Evolutionary conservation across 2,797 vertebrate species (phyloP), one percentile per base, ranked within the genome.

Genomic region (Poecilia velifera): DNA sequence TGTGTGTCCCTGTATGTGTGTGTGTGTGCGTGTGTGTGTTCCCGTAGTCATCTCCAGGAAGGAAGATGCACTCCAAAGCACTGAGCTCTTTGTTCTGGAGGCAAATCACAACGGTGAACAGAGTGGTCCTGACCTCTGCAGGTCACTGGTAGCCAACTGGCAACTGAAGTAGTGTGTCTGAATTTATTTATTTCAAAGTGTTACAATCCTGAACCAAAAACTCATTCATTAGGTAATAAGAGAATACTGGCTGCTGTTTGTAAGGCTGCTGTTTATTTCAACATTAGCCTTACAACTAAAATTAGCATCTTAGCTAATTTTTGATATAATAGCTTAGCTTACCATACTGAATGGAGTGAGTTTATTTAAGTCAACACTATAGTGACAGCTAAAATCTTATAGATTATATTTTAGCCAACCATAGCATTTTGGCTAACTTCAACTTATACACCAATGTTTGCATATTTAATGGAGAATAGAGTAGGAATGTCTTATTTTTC

Each of bases 1-100:
- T 25, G 64, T 68, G 62, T 66, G 62, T 66, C 13, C 72, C 68
- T 46, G 81, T 68, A 64, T 74, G 76, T 73, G 83, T 79, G 64
- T 66, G 72, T 45, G 83, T 72, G 75, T 77, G 83, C 77, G 59
- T 74, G 74, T 46, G 81, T 12, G 74, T 72, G 82, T 76, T 82
- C 22, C 45, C 79, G 81, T 72, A 84, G 83, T 86, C 73, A 18
- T 75, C 74, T 82, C 80, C 13, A 72, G 68, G 83, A 89, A 43
- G 36, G 78, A 82, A 89, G 89, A 76, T 62, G 80, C 85, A 88
- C 86, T 83, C 87, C 82, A 86, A 78, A 55, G 83, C 81, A 31
- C 88, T 57, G 86, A 82, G 87, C 87, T 86, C 55, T 90, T 88
- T 91, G 87, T 91, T 90, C 91, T 88, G 76, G 86, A 82, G 47